Evolutionary conservation across 2,113 vertebrate species (phyloP).

Genomic region (Pao palembangensis): DNA sequence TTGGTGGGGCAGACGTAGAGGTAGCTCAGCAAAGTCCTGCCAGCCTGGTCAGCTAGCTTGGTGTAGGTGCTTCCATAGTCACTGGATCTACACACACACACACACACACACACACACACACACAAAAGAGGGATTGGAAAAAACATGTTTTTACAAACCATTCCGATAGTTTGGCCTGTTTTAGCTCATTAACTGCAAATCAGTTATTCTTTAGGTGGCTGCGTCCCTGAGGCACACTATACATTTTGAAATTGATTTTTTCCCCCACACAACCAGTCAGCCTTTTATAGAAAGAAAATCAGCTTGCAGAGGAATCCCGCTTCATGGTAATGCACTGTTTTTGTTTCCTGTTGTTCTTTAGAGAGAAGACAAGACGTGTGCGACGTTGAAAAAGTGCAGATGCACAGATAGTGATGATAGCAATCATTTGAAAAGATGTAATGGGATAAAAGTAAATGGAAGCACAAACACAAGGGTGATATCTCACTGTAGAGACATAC

Average conservation of each 20-base stretch:
- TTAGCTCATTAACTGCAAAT: conserved; percentile 54
- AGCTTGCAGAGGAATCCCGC: conserved; percentile 12
- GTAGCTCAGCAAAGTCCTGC: conserved; percentile 92
- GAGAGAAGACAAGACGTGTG: background rate
- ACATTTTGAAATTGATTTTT: conserved; percentile 36
- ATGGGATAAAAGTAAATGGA: background rate
- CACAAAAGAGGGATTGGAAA: conserved; percentile 14
- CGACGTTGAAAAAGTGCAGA: background rate
- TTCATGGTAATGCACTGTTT: conserved; percentile 19
- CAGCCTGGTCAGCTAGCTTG: conserved; percentile 93
- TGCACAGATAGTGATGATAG: background rate
- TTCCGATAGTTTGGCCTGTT: conserved; percentile 21
- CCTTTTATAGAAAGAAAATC: conserved; percentile 20
- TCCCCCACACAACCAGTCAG: conserved; percentile 1
- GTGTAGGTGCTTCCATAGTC: conserved; percentile 93
- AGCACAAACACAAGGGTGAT: background rate
- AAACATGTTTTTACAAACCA: background rate
- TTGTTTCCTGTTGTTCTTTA: conserved; percentile 16
- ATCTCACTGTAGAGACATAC: background rate
- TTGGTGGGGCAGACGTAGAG: conserved; percentile 95
- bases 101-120: conserved; percentile 2
- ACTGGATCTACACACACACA: conserved; percentile 78
- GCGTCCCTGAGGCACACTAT: conserved; percentile 20
- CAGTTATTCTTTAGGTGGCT: conserved; percentile 32
- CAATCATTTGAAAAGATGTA: background rate